phyloP scores from a whole-genome alignment of 2,888 invertebrate genomes.

The Vesta saturnalis region DNA sequence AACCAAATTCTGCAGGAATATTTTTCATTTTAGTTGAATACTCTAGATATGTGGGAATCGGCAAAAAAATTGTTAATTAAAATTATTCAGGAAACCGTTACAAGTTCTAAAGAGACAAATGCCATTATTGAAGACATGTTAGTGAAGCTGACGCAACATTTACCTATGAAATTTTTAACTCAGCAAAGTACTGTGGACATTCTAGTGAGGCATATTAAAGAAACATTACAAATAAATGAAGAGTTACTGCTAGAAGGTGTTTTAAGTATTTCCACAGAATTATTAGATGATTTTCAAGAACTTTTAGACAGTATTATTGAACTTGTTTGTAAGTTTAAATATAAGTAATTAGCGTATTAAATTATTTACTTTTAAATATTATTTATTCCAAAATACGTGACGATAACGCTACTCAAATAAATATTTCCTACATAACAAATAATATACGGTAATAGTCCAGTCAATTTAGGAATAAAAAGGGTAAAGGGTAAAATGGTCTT shows the following conservation, averaged over 20 bases:
- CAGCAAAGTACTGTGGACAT: background rate
- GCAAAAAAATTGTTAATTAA: background rate
- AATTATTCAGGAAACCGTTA: background rate
- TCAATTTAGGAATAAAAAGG: too few species aligned
- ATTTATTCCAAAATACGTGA: too few species aligned
- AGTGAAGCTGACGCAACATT: background rate
- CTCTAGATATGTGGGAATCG: background rate
- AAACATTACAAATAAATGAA: background rate
- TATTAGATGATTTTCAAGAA: background rate
- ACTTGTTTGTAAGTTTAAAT: background rate
- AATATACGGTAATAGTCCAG: too few species aligned
- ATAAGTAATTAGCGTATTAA: too few species aligned
- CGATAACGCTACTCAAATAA: too few species aligned
- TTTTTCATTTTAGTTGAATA: background rate
- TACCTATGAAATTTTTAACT: constrained; percentile 4
- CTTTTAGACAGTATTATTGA: constrained; percentile 1
- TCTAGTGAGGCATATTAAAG: background rate
- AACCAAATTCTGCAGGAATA: background rate
- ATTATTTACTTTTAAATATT: too few species aligned
- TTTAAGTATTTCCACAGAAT: background rate
- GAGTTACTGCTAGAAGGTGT: background rate
- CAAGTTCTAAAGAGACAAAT: background rate
- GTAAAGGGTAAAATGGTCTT: too few species aligned
- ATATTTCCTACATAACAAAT: too few species aligned
- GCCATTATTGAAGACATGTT: background rate